phyloP scores from a whole-genome alignment of 2,888 invertebrate species.

The Acleris emargana region DNA sequence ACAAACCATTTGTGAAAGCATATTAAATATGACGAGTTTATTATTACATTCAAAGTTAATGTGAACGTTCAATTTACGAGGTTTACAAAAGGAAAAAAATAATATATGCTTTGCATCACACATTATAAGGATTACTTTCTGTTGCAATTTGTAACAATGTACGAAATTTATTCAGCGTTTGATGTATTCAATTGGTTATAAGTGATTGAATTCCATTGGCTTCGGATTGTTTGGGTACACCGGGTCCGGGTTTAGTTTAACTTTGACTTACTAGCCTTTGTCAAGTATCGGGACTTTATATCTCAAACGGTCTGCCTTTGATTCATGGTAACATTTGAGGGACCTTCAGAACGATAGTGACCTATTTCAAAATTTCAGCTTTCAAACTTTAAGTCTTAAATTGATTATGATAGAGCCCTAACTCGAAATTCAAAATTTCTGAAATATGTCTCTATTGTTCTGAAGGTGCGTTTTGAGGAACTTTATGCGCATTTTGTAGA shows the following conservation, averaged over 20 bases:
- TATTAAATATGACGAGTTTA: too few species aligned
- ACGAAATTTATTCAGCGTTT: slow-evolving; percentile 40
- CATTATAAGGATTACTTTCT: slow-evolving; percentile 4
- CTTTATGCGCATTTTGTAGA: neutral
- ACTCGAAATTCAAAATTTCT: too few species aligned
- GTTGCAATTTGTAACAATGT: slow-evolving; percentile 18
- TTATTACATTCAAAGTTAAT: too few species aligned
- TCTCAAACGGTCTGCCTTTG: slow-evolving; percentile 9
- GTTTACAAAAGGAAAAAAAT: neutral
- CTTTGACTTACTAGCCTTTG: slow-evolving; percentile 31
- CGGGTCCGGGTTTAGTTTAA: slow-evolving; percentile 28
- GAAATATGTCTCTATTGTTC: too few species aligned
- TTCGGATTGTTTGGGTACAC: slow-evolving; percentile 37
- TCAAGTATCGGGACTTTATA: neutral
- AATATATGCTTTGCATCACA: neutral
- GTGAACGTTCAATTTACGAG: neutral
- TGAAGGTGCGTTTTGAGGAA: too few species aligned
- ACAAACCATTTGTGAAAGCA: too few species aligned
- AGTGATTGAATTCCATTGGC: slow-evolving; percentile 44
- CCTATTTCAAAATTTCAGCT: too few species aligned
- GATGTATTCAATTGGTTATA: slow-evolving; percentile 45
- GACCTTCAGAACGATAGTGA: too few species aligned
- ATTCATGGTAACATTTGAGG: slow-evolving; percentile 8
- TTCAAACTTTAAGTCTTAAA: too few species aligned
- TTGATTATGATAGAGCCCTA: too few species aligned